These are phyloP conservation scores for Hypercompe scribonia DNA, from an alignment of 2,888 invertebrate species.

Conservation along the genomic window DNA sequence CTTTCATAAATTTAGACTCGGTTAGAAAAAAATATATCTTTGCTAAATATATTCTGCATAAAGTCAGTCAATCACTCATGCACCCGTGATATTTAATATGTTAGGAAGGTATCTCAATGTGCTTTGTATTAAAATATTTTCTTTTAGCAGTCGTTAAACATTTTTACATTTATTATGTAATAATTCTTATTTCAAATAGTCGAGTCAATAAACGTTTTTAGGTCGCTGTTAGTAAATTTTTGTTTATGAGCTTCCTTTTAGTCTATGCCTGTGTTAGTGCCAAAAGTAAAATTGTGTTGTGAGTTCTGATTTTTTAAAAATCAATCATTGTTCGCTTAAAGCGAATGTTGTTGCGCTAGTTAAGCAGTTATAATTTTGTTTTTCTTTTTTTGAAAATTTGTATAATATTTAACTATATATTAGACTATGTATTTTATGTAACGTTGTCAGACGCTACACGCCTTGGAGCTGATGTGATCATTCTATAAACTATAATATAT, in stretches of 20 bases:
- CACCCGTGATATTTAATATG: not conserved
- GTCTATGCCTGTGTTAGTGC: constrained; percentile 68
- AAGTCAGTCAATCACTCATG: not conserved
- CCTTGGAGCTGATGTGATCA: constrained; percentile 77
- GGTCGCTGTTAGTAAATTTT: not conserved
- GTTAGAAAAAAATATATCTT: not conserved
- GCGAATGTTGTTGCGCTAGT: constrained; percentile 70
- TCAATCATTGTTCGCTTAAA: constrained; percentile 69
- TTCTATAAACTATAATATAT: constrained; percentile 59
- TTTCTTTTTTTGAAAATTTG: constrained; percentile 62
- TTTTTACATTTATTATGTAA: not conserved
- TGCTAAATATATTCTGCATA: not conserved
- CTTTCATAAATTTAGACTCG: not conserved
- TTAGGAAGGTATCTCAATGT: not conserved
- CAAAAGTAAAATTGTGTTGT: constrained; percentile 73
- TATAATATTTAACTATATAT: constrained; percentile 66
- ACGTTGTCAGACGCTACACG: constrained; percentile 67
- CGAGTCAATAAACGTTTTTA: not conserved
- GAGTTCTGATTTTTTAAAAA: constrained; percentile 61
- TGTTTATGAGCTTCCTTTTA: constrained; percentile 42
- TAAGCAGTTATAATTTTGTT: constrained; percentile 56
- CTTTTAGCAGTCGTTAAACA: not conserved
- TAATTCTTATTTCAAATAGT: not conserved
- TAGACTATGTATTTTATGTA: constrained; percentile 60
- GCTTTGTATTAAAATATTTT: not conserved